Base-by-base conservation (phyloP, 2,888 invertebrate species). In the Caradrina kadenii region DNA sequence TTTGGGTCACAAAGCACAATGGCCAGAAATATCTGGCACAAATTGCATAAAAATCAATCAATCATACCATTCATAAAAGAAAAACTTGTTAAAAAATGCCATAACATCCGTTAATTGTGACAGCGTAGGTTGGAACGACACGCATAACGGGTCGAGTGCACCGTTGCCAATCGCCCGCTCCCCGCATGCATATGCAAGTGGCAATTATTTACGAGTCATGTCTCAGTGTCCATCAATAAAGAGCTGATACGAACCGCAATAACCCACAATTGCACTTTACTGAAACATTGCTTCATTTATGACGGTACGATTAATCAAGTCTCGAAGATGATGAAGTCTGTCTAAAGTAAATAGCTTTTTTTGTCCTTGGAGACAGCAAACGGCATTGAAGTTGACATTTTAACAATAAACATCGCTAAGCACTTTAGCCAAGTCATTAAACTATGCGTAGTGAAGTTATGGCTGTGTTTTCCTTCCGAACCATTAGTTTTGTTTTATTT, bases 191-290 rank as follows among this genome's bases (percentile, higher is more conserved):
- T 83, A 84, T 83, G 82, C 81, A 81, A 83, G 66, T 63, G 74
- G 79, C 82, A 86, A 85, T 86, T 81, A 85, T 86, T 81, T 83
- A 80, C 78, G 73, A 76, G 64, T 68, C 80, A 67, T 76, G 84
- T 79, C 79, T 83, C 66, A 58, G 73, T 74, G 73, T 79, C 80
- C 78, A 81, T 87, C 82, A 85, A 85, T 86, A 84, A 82, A 77
- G 65, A 78, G 45, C 63, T 59, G 74, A 79, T 82, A 82, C 80
- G 75, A 71, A 73, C 73, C 62, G 61, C 81, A 80, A 81, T 84
- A 83, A 71, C 73, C 68, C 70, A 76, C 79, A 81, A 84, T 84
- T 83, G 81, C 74, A 69, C 78, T 80, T 64, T 59, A 63, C 74
- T 67, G 70, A 78, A 78, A 73, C 64, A 69, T 75, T 80, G 72